Evolutionary conservation across 2,888 invertebrate genomes (phyloP).

Genomic region (Tortrix viridana): DNA sequence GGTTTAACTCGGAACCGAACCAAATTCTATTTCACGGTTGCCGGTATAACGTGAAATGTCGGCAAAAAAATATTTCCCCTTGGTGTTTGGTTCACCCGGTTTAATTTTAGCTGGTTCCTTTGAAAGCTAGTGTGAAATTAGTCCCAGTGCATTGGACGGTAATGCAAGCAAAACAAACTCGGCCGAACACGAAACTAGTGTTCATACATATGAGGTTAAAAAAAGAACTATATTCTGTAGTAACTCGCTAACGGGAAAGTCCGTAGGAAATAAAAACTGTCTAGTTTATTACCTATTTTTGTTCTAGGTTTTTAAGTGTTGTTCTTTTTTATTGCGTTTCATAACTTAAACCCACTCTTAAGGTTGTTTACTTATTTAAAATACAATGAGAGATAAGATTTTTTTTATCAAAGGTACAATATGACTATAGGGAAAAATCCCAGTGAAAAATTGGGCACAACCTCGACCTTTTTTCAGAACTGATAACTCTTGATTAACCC

Average conservation of each 20-base stretch:
- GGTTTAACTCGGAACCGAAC: conserved; percentile 4
- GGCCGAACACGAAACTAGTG: conserved; percentile 40
- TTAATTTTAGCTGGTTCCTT: conserved; percentile 57
- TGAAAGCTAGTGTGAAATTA: conserved; percentile 63
- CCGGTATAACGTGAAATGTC: conserved; percentile 43
- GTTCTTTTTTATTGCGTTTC: too few relatives aligned
- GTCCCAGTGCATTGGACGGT: conserved; percentile 36
- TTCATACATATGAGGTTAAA: conserved; percentile 11
- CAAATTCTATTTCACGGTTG: conserved; percentile 42
- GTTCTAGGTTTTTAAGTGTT: too few relatives aligned
- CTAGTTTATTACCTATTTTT: too few relatives aligned
- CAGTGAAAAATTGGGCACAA: too few relatives aligned
- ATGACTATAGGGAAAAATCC: too few relatives aligned
- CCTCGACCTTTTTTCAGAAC: too few relatives aligned
- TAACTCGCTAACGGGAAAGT: conserved; percentile 16
- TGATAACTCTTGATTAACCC: too few relatives aligned
- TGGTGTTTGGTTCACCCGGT: conserved; percentile 45
- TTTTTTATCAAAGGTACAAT: too few relatives aligned
- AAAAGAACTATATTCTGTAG: conserved; percentile 17
- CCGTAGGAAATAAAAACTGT: not conserved
- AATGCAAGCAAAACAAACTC: conserved; percentile 50
- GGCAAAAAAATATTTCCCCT: conserved; percentile 45
- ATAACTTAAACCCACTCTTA: too few relatives aligned
- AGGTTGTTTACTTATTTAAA: too few relatives aligned
- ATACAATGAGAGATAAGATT: too few relatives aligned